A percentile compares a stretch with the other conserved stretches of the same genome.
Evolutionary conservation across 2,797 vertebrate species (phyloP).

Genomic region (Alosa sapidissima): DNA sequence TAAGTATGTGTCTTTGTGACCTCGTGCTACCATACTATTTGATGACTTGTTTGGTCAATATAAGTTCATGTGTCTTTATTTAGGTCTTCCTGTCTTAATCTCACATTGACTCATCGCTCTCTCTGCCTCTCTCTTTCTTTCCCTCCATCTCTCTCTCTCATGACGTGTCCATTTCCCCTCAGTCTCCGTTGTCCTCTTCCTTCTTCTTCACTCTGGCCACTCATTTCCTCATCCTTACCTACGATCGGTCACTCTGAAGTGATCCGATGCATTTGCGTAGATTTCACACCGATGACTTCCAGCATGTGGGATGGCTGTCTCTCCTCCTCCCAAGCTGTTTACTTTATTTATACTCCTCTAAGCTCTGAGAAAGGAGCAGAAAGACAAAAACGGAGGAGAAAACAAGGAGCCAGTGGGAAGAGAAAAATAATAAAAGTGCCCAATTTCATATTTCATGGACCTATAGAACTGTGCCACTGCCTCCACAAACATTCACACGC

Average conservation of each 20-base stretch:
- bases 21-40: constrained; percentile 52
- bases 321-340: constrained; percentile 51
- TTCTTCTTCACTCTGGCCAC: not conserved
- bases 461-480: not conserved
- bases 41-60: not conserved
- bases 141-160: constrained; percentile 32
- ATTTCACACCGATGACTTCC: constrained; percentile 63
- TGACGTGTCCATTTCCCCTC: constrained; percentile 23
- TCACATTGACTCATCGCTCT: constrained; percentile 44
- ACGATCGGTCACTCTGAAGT: constrained; percentile 57
- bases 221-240: constrained; percentile 45
- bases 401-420: constrained; percentile 18
- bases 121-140: constrained; percentile 34
- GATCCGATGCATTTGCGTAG: constrained; percentile 59
- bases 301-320: constrained; percentile 32
- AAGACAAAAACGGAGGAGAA: constrained; percentile 39
- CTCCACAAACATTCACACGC: not conserved
- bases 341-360: not conserved
- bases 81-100: constrained; percentile 41
- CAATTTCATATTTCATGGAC: not conserved
- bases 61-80: not conserved
- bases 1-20: constrained; percentile 23
- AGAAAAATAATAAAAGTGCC: not conserved
- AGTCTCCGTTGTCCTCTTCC: constrained; percentile 25
- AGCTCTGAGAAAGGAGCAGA: constrained; percentile 9